These are phyloP conservation scores for Scaptodrosophila lebanonensis DNA, from an alignment of 1,140 invertebrate species.

Conservation along the genomic window DNA sequence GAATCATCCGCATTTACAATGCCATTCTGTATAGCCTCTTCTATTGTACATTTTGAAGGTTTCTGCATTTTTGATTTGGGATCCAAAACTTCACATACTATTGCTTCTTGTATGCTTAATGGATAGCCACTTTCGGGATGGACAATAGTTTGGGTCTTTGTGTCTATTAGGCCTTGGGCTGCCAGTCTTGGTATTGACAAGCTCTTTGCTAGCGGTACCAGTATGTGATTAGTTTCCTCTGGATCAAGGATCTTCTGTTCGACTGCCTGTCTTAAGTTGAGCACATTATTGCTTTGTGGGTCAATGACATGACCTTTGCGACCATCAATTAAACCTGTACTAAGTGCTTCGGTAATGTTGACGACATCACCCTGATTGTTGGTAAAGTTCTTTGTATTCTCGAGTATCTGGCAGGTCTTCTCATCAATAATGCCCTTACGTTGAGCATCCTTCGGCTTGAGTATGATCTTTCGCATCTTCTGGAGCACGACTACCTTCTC, in stretches of 20 bases:
- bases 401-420: slow-evolving; percentile 84
- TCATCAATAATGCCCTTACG: slow-evolving; percentile 86
- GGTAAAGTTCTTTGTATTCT: slow-evolving; percentile 78
- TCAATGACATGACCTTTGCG: slow-evolving; percentile 88
- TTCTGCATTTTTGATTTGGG: slow-evolving; percentile 83
- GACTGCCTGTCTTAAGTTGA: slow-evolving; percentile 91
- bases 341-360: slow-evolving; percentile 86
- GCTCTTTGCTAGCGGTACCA: slow-evolving; percentile 89
- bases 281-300: slow-evolving; percentile 85
- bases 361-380: slow-evolving; percentile 81
- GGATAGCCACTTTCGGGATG: slow-evolving; percentile 91
- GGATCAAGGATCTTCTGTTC: slow-evolving; percentile 90
- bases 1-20: slow-evolving; percentile 86
- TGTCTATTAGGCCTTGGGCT: slow-evolving; percentile 89
- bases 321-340: slow-evolving; percentile 85
- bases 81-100: slow-evolving; percentile 91
- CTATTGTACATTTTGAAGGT: slow-evolving; percentile 83
- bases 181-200: slow-evolving; percentile 89
- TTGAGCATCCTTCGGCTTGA: slow-evolving; percentile 84
- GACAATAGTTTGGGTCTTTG: slow-evolving; percentile 87
- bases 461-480: slow-evolving; percentile 85
- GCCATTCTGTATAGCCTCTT: slow-evolving; percentile 87
- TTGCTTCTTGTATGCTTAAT: slow-evolving; percentile 88
- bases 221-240: slow-evolving; percentile 84
- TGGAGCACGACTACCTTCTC: slow-evolving; percentile 85